Evolutionary conservation across 2,113 vertebrate species (phyloP), one percentile per base, ranked within the genome.

Genomic region (Camelus bactrianus): DNA sequence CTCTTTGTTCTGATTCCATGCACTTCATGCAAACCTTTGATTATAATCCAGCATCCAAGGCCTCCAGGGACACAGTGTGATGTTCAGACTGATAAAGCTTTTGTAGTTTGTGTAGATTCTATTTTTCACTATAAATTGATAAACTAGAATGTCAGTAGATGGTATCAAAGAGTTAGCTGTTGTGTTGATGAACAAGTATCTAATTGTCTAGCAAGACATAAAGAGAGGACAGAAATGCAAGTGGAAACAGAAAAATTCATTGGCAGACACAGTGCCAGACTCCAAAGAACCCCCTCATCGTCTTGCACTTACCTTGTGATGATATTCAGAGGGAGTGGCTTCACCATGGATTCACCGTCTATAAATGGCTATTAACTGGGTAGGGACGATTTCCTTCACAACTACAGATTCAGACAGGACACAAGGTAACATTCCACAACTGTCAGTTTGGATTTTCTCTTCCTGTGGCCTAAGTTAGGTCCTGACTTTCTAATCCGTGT

Each of bases 1-100:
- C 82, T 94, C 96, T 96, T 93, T 97, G 95, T 95, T 95, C 93
- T 89, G 20, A 67, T 64, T 93, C 92, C 90, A 93, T 26, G 81
- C 6, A 87, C 83, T 96, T 95, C 91, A 77, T 82, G 94, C 73
- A 92, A 73, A 50, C 20, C 89, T 91, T 35, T 93, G 48, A 89
- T 89, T 85, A 62, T 12, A 91, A 93, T 81, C 65, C 93, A 70
- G 48, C 48, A 76, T 95, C 58, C 46, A 93, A 75, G 38, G 16
- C 52, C 64, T 69, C 69, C 46, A 11, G 32, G 42, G 50, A 96
- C 15, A 79, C 20, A 32, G 5, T 67, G 56, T 82, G 60, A 96
- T 72, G 65, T 38, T 38, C 72, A 93, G 48, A 6, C 48, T 91
- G 42, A 93, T 88, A 94, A 96, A 94, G 35, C 1, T 52, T 72